Base-by-base conservation (phyloP, 92 coral and sea anemone species). In the Palythoa grandis region DNA sequence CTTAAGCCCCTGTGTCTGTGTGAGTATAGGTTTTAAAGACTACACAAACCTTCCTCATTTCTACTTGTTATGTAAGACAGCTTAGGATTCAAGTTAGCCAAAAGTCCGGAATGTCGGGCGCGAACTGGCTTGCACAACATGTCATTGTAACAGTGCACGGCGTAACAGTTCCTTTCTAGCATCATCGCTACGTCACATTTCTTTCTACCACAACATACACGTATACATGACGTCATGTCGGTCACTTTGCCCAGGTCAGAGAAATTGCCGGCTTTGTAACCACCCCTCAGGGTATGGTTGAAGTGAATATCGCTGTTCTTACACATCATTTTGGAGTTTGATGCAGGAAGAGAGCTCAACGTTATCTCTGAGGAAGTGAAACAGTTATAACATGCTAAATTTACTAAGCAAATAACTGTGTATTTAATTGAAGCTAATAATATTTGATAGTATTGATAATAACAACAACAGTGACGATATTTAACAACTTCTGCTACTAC, bases 51-150 rank as follows among this genome's bases (percentile, higher is more conserved):
- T 93, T 96, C 99, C 83, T 96, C 99, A 37, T 92, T 95, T 60
- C 99, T 86, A 74, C 98, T 95, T 40, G 99, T 96, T 39, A 96
- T 96, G 73, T 90, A 96, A 3, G 99, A 96, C 58, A 96, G 87
- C 80, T 89, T 74, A 0, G 99, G 99, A 25, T 90, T 93, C 70
- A 96, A 89, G 87, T 93, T 88, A 23, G 93, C 91, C 77, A 96
- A 83, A 54, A 93, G 66, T 2, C 94, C 94, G 2, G 99, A 96
- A 86, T 88, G 91, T 50, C 98, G 93, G 16, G 99, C 99, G 4
- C 85, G 94, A 7, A 96, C 98, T 11, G 99, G 85, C 53, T 88
- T 89, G 61, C 99, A 96, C 13, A 82, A 83, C 57, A 89, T 87
- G 56, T 90, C 87, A 50, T 88, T 88, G 53, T 76, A 92, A 60